A percentile compares a stretch with the other conserved stretches of the same genome.
Conservation (phyloP, 2,888 invertebrate species). For the Trisateles emortualis region DNA sequence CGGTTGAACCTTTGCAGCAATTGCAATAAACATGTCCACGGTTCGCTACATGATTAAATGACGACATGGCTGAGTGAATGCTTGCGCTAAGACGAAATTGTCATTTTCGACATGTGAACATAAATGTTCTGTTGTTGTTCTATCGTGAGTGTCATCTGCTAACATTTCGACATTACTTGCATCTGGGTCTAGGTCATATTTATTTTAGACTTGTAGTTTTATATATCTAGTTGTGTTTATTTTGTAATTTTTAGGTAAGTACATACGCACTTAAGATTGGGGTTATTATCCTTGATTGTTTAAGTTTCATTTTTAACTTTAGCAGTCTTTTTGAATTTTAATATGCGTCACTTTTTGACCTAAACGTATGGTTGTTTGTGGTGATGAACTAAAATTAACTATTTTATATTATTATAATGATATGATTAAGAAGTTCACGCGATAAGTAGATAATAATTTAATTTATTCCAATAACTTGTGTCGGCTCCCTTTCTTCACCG, state of each 20-base stretch:
- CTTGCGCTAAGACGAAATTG: slow-evolving; percentile 27
- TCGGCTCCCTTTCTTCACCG: not conserved
- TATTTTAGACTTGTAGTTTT: slow-evolving; percentile 12
- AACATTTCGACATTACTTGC: slow-evolving; percentile 26
- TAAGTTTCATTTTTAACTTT: not conserved
- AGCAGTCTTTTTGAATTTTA: too few relatives aligned
- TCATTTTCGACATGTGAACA: slow-evolving; percentile 32
- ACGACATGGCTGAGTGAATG: slow-evolving; percentile 32
- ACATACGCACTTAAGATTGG: not conserved
- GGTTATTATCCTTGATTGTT: not conserved
- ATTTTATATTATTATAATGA: too few relatives aligned
- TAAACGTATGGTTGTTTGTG: too few relatives aligned
- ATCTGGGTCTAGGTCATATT: slow-evolving; percentile 48
- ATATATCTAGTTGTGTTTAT: not conserved
- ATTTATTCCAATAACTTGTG: too few relatives aligned
- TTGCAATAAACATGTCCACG: slow-evolving; percentile 28
- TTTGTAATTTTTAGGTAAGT: slow-evolving; percentile 2
- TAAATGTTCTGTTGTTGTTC: slow-evolving; percentile 20
- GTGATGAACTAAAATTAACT: too few relatives aligned
- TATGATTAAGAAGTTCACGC: too few relatives aligned
- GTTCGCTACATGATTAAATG: slow-evolving; percentile 32
- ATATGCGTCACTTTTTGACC: too few relatives aligned
- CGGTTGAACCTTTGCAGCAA: slow-evolving; percentile 4
- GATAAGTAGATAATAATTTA: too few relatives aligned
- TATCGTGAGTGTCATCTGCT: slow-evolving; percentile 38